Evolutionary conservation across 2,797 vertebrate species (phyloP).

Genomic region (Etheostoma nigrum): DNA sequence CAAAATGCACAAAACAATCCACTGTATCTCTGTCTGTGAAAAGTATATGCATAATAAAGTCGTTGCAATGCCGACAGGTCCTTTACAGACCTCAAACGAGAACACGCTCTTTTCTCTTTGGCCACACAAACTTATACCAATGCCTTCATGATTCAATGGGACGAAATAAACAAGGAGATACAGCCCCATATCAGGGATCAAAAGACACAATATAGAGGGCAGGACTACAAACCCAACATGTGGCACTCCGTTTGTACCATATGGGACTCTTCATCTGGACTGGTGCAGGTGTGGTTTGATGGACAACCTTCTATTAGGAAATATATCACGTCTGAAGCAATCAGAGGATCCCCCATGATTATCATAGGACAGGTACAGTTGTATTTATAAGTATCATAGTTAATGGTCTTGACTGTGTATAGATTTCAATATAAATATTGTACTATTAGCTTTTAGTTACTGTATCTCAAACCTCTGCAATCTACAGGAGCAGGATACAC

Average conservation of each 20-base stretch:
- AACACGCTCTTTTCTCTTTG: slow-evolving; percentile 78
- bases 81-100: slow-evolving; percentile 72
- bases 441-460: background rate
- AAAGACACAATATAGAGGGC: background rate
- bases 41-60: background rate
- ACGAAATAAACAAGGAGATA: slow-evolving; percentile 9
- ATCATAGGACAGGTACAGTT: slow-evolving; percentile 69
- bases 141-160: slow-evolving; percentile 62
- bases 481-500: slow-evolving; percentile 72
- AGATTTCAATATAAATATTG: background rate
- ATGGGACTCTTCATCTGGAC: slow-evolving; percentile 73
- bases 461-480: background rate
- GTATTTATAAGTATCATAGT: background rate
- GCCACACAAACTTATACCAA: slow-evolving; percentile 33
- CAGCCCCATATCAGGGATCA: slow-evolving; percentile 22
- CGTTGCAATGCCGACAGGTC: slow-evolving; percentile 49
- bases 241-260: slow-evolving; percentile 80
- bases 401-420: background rate
- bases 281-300: slow-evolving; percentile 73
- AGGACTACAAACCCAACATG: slow-evolving; percentile 17
- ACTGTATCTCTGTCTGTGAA: background rate
- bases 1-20: background rate
- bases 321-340: slow-evolving; percentile 30
- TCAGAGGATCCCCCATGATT: slow-evolving; percentile 21
- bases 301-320: slow-evolving; percentile 69